phyloP scores from a whole-genome alignment of 1,140 invertebrate species.

The Helicoverpa armigera region DNA sequence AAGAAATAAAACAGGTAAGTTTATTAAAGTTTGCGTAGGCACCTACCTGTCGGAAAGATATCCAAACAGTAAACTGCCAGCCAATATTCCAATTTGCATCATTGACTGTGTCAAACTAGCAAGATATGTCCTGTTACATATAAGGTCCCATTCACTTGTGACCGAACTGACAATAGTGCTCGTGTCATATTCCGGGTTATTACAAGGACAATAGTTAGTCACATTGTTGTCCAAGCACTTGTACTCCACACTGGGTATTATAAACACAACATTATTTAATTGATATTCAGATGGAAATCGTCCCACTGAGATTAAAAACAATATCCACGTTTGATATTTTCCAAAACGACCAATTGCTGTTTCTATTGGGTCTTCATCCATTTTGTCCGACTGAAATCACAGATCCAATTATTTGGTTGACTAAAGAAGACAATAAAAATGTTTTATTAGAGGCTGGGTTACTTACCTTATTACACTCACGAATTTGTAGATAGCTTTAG shows the following conservation, averaged over 20 bases:
- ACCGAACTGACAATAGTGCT: slow-evolving; percentile 82
- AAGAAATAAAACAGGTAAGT: neutral
- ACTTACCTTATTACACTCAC: neutral
- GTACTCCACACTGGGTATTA: slow-evolving; percentile 88
- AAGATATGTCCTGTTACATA: slow-evolving; percentile 81
- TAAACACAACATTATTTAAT: slow-evolving; percentile 89
- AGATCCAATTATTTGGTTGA: neutral
- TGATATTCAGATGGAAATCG: slow-evolving; percentile 91
- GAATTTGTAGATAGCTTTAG: no score
- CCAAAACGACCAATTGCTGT: slow-evolving; percentile 73
- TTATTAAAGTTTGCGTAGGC: neutral
- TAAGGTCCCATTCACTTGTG: slow-evolving; percentile 85
- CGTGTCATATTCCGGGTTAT: slow-evolving; percentile 81
- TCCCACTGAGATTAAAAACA: slow-evolving; percentile 88
- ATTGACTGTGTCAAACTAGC: slow-evolving; percentile 86
- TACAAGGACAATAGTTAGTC: slow-evolving; percentile 80
- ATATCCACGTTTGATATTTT: slow-evolving; percentile 84
- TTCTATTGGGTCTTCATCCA: slow-evolving; percentile 72
- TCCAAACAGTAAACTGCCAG: slow-evolving; percentile 85
- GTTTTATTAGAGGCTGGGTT: no score
- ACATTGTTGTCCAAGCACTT: slow-evolving; percentile 85
- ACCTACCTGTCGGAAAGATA: slow-evolving; percentile 84
- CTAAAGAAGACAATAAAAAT: neutral
- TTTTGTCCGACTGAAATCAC: slow-evolving; percentile 47
- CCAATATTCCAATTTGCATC: slow-evolving; percentile 85